Percentiles rank a stretch among this genome's conserved stretches.
Conservation (phyloP, 2,113 vertebrate genomes). For the Proterorhinus semilunaris region DNA sequence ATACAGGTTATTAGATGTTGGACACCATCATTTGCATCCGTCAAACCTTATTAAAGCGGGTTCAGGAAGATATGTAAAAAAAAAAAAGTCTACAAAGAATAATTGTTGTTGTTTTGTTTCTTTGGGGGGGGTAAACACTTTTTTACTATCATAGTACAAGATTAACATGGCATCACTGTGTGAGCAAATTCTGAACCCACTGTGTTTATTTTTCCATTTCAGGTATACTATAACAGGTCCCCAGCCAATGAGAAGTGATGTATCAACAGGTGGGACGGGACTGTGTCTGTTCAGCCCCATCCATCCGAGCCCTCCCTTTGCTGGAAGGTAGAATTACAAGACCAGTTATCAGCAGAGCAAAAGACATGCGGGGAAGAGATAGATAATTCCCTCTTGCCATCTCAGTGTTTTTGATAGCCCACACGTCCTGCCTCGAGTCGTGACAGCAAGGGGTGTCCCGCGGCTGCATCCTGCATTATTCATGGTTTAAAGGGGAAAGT, state of each 20-base stretch:
- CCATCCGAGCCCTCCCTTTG: constrained; percentile 21
- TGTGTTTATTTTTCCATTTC: neutral
- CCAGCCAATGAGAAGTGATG: constrained; percentile 12
- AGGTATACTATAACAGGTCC: constrained; percentile 7
- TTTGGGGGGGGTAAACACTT: too few species aligned
- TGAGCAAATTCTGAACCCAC: too few species aligned
- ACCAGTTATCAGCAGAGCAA: constrained; percentile 21
- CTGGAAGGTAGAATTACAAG: constrained; percentile 56
- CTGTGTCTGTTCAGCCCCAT: constrained; percentile 14
- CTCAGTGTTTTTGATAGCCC: neutral
- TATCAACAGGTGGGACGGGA: constrained; percentile 40
- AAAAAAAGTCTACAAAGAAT: too few species aligned
- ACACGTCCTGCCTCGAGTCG: neutral
- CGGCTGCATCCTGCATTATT: constrained; percentile 2
- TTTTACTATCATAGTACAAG: too few species aligned
- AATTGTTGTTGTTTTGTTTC: too few species aligned
- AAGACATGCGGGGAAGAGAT: constrained; percentile 6
- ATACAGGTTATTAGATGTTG: neutral
- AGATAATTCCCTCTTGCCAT: neutral
- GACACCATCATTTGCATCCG: neutral
- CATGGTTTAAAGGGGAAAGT: neutral
- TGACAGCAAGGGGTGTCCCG: neutral
- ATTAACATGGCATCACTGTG: too few species aligned
- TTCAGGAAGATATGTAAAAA: too few species aligned
- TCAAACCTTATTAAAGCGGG: neutral